Percentiles rank a stretch among this genome's conserved stretches.
phyloP scores from a whole-genome alignment of 1,140 invertebrate species.

The Teleopsis dalmanni region DNA sequence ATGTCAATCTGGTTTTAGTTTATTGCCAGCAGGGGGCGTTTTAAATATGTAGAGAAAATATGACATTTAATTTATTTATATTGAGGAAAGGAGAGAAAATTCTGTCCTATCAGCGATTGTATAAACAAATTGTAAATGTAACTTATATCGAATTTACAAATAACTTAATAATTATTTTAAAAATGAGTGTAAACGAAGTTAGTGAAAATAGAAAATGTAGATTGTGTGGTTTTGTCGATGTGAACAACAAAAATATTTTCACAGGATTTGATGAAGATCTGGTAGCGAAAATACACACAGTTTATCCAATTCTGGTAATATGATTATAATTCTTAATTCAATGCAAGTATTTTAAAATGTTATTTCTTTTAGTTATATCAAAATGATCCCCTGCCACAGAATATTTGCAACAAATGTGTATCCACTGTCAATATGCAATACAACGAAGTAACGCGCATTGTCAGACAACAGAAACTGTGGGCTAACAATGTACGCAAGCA shows the following conservation, averaged over 20 bases:
- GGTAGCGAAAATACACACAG: conserved; percentile 10
- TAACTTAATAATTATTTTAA: too few species aligned
- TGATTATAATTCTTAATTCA: background rate
- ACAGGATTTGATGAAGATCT: conserved; percentile 1
- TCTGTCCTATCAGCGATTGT: too few species aligned
- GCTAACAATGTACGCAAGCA: conserved; percentile 3
- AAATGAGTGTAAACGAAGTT: background rate
- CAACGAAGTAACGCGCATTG: conserved; percentile 2
- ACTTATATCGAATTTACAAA: too few species aligned
- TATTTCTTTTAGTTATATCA: conserved; percentile 11
- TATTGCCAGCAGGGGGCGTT: too few species aligned
- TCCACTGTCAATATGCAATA: background rate
- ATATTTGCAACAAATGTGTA: conserved; percentile 15
- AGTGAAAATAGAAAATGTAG: conserved; percentile 6
- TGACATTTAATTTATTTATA: too few species aligned
- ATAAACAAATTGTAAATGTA: too few species aligned
- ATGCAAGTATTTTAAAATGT: background rate
- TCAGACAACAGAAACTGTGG: conserved; percentile 9
- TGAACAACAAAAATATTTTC: conserved; percentile 6
- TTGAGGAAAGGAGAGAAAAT: too few species aligned
- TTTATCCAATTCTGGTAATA: conserved; percentile 16
- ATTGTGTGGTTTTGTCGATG: conserved; percentile 9
- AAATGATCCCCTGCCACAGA: conserved; percentile 15
- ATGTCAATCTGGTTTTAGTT: too few species aligned
- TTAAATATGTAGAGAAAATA: too few species aligned